These are phyloP conservation scores for Cinclus cinclus DNA, from an alignment of 2,113 vertebrate genomes.

Conservation along the genomic window DNA sequence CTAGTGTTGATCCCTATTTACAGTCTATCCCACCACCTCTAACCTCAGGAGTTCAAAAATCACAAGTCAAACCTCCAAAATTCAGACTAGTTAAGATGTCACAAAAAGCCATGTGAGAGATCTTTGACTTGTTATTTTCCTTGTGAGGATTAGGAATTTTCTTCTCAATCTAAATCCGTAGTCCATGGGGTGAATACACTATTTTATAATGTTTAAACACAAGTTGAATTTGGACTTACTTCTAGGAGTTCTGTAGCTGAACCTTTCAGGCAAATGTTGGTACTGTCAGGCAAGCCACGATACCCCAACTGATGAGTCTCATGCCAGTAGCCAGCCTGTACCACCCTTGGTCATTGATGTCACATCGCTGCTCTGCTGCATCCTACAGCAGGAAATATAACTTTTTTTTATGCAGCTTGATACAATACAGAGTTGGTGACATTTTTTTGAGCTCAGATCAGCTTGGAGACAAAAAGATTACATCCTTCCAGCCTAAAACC, in stretches of 20 bases:
- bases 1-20: not conserved
- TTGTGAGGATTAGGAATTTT: not conserved
- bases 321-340: not conserved
- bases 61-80: not conserved
- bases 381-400: not conserved
- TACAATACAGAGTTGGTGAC: not conserved
- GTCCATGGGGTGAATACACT: not conserved
- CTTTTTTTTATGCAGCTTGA: not conserved
- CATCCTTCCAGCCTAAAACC: not conserved
- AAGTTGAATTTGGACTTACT: not conserved
- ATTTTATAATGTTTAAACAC: not conserved
- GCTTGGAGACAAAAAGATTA: not conserved
- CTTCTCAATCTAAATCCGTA: not conserved
- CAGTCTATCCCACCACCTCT: not conserved
- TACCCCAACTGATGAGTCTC: not conserved
- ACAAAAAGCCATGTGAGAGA: not conserved
- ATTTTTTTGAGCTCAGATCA: not conserved
- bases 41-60: not conserved
- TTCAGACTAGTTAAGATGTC: not conserved
- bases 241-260: not conserved
- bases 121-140: not conserved
- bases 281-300: not conserved
- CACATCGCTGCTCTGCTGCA: not conserved
- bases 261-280: not conserved
- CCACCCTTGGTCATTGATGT: not conserved